phyloP scores from a whole-genome alignment of 1,140 invertebrate species.

The Wasmannia auropunctata region DNA sequence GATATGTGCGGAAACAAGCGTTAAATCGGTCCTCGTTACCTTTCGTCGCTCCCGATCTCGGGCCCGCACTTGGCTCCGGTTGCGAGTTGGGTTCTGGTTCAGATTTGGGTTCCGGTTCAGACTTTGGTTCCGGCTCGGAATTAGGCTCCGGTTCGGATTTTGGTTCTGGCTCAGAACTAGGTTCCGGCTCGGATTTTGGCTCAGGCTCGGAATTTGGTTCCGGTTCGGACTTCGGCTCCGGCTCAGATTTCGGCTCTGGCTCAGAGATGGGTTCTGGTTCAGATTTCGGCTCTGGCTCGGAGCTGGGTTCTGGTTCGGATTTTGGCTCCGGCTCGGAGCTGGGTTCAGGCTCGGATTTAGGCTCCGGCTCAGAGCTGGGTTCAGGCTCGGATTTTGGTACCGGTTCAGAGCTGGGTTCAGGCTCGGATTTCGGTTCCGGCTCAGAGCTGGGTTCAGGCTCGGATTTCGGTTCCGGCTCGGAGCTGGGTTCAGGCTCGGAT shows the following conservation, averaged over 20 bases:
- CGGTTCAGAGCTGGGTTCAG: conserved; percentile 74
- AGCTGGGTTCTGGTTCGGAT: conserved; percentile 76
- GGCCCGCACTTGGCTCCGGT: conserved; percentile 80
- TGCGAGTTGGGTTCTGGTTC: conserved; percentile 81
- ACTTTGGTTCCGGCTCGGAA: conserved; percentile 77
- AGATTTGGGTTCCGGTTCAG: conserved; percentile 81
- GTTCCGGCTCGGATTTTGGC: conserved; percentile 77
- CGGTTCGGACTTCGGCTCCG: conserved; percentile 79
- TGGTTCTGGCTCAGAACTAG: conserved; percentile 80
- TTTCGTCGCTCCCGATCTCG: conserved; percentile 76
- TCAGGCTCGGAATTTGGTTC: conserved; percentile 84
- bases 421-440: conserved; percentile 80
- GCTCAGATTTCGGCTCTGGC: conserved; percentile 80
- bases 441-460: conserved; percentile 83
- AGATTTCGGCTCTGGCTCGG: conserved; percentile 78
- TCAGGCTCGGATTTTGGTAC: conserved; percentile 77
- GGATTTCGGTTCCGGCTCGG: conserved; percentile 81
- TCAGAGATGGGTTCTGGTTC: conserved; percentile 80
- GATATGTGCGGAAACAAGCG: conserved; percentile 57
- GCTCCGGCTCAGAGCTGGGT: conserved; percentile 81
- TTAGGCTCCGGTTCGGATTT: conserved; percentile 77
- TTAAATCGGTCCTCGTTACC: conserved; percentile 71
- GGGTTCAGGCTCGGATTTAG: conserved; percentile 78
- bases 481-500: conserved; percentile 82
- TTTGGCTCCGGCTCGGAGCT: conserved; percentile 81